Conservation (phyloP, 2,113 vertebrate species). For the Caretta caretta region DNA sequence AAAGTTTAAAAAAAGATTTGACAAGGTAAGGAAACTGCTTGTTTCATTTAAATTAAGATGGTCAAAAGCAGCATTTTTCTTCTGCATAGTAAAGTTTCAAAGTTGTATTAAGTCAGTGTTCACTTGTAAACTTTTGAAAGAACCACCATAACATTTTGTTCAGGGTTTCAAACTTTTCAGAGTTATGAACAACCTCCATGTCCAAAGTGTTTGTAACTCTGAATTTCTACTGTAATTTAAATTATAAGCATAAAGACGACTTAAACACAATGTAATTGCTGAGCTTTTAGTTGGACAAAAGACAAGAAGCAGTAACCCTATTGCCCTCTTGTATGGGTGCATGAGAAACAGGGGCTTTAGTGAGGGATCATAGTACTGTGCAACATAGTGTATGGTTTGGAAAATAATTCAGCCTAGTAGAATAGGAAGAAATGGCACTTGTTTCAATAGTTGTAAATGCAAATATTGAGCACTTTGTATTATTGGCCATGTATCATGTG, state of each 20-base stretch:
- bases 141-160: no score
- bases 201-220: no score
- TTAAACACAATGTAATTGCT: not conserved
- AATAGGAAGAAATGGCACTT: rapidly evolving
- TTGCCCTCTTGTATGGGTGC: not conserved
- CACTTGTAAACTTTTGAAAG: no score
- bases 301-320: not conserved
- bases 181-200: no score
- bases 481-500: rapidly evolving
- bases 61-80: no score
- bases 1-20: no score
- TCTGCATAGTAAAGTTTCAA: no score
- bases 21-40: no score
- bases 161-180: no score
- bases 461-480: not conserved
- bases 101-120: no score
- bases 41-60: no score
- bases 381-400: not conserved
- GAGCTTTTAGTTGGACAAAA: not conserved
- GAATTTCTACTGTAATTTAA: not conserved
- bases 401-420: not conserved
- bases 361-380: rapidly evolving
- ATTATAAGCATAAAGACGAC: not conserved
- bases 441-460: not conserved
- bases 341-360: not conserved